These are phyloP conservation scores for Proctacanthus coquilletti DNA, from an alignment of 1,140 invertebrate genomes.

Conservation along the genomic window DNA sequence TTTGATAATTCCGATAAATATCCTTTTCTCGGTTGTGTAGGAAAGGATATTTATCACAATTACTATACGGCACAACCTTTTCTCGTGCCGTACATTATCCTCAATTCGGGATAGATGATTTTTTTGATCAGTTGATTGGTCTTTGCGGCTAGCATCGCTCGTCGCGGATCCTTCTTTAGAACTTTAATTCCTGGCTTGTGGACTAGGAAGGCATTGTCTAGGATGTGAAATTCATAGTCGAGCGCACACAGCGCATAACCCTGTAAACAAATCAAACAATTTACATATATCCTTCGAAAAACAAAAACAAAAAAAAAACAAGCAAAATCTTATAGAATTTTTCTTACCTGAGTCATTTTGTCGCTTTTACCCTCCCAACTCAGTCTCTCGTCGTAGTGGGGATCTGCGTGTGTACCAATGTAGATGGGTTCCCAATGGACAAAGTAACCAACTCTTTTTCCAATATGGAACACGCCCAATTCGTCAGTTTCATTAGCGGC, in stretches of 20 bases:
- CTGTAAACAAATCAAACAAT: constrained; percentile 35
- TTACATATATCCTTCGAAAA: constrained; percentile 7
- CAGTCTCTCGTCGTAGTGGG: constrained; percentile 73
- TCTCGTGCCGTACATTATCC: constrained; percentile 60
- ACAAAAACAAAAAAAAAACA: constrained; percentile 1
- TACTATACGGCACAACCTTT: constrained; percentile 68
- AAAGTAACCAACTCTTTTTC: constrained; percentile 61
- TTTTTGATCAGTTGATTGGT: constrained; percentile 66
- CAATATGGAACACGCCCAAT: constrained; percentile 67
- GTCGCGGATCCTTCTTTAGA: constrained; percentile 54
- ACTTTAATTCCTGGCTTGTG: constrained; percentile 77
- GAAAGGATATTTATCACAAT: constrained; percentile 13
- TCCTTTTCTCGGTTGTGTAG: not conserved
- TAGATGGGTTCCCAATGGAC: constrained; percentile 84
- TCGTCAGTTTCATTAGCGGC: constrained; percentile 46
- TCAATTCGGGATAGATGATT: constrained; percentile 69
- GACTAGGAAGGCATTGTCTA: constrained; percentile 78
- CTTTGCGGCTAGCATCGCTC: constrained; percentile 56
- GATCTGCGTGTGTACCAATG: constrained; percentile 72
- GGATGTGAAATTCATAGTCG: constrained; percentile 78
- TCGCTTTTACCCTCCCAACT: constrained; percentile 83
- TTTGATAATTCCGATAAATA: constrained; percentile 5
- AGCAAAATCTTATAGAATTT: not conserved
- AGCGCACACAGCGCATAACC: constrained; percentile 73
- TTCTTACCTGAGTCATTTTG: constrained; percentile 80